Evolutionary conservation across 1,140 invertebrate species (phyloP).

Genomic region (Lepeophtheirus salmonis): DNA sequence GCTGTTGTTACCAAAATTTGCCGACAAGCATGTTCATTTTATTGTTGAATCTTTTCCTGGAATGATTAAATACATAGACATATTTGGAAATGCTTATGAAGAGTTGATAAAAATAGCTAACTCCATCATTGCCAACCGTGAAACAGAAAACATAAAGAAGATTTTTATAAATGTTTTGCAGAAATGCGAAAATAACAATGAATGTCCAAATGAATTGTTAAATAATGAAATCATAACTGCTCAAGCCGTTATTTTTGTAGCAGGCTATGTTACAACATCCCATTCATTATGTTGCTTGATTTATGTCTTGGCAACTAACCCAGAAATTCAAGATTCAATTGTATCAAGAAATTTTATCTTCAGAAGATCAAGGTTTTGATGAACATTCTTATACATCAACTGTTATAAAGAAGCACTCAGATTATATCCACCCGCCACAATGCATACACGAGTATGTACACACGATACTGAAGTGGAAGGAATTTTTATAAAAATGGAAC

Average conservation of each 20-base stretch:
- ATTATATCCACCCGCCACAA: constrained; percentile 57
- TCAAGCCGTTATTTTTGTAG: not conserved
- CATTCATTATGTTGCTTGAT: not conserved
- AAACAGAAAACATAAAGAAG: not conserved
- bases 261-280: constrained; percentile 7
- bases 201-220: not conserved
- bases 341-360: not conserved
- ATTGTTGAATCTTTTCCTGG: not conserved
- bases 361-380: not conserved
- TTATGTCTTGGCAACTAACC: constrained; percentile 5
- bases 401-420: constrained; percentile 52
- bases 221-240: not conserved
- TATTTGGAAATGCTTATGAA: not conserved
- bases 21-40: not conserved
- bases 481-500: constrained; percentile 22
- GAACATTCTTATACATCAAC: constrained; percentile 25
- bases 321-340: constrained; percentile 3
- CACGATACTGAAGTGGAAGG: not conserved
- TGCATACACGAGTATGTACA: constrained; percentile 41
- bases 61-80: not conserved
- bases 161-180: not conserved
- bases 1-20: not conserved
- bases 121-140: not conserved
- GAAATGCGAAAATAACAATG: not conserved
- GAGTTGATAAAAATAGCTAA: not conserved